Conservation (phyloP, 2,113 vertebrate species). For the Silurus glanis region DNA sequence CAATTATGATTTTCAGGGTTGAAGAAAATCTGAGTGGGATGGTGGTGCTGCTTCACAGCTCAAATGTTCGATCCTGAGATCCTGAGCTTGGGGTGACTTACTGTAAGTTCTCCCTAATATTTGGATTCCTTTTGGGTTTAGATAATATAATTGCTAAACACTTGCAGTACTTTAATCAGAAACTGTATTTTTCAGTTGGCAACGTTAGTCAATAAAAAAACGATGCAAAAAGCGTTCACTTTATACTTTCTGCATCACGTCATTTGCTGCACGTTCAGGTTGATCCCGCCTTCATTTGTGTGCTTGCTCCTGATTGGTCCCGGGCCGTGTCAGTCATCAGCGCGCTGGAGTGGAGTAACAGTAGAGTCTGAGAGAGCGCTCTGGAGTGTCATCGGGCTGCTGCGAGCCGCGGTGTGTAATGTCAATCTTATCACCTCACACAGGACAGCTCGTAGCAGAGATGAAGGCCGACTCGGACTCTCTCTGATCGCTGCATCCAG, state of each 20-base stretch:
- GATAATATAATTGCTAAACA: neutral
- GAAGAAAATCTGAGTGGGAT: neutral
- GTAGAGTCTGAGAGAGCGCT: conserved; percentile 45
- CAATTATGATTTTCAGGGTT: neutral
- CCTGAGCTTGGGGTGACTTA: neutral
- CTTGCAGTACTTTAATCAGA: neutral
- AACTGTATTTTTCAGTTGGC: neutral
- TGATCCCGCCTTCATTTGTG: conserved; percentile 11
- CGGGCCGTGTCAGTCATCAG: conserved; percentile 35
- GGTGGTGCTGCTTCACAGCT: neutral
- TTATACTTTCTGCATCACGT: conserved; percentile 23
- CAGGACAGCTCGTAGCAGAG: conserved; percentile 36
- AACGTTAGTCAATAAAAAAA: conserved; percentile 1
- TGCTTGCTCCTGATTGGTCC: conserved; percentile 24
- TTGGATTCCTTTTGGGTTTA: neutral
- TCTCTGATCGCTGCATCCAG: conserved; percentile 48
- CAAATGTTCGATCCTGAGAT: neutral
- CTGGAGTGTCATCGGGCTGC: conserved; percentile 45
- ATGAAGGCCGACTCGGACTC: conserved; percentile 50
- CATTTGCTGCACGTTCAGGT: conserved; percentile 30
- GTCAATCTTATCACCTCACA: conserved; percentile 41
- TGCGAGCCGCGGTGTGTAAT: conserved; percentile 45
- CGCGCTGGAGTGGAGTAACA: conserved; percentile 33
- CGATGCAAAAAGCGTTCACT: neutral
- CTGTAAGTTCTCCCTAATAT: neutral